Conservation (phyloP, 2,113 vertebrate genomes). For the Canis aureus region DNA sequence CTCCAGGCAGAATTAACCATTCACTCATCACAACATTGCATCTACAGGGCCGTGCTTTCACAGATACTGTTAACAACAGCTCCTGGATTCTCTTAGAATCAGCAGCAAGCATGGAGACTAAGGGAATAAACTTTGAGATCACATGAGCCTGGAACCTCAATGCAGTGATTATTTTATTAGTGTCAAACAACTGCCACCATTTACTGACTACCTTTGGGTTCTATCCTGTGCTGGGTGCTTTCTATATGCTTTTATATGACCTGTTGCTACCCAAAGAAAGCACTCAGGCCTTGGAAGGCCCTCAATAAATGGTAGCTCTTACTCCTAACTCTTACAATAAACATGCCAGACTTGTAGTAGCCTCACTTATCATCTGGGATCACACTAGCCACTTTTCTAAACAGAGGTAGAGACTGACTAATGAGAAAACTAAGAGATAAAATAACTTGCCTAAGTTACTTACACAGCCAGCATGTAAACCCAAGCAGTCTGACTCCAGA, state of each 20-base stretch:
- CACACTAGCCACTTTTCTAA: not conserved
- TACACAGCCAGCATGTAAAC: not conserved
- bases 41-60: not conserved
- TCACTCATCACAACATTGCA: not conserved
- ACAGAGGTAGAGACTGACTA: not conserved
- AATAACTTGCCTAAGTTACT: not conserved
- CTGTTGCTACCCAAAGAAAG: not conserved
- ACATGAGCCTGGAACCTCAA: not conserved
- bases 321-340: conserved; percentile 29
- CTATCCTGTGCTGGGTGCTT: not conserved
- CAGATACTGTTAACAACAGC: not conserved
- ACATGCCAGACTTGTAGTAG: not conserved
- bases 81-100: not conserved
- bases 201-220: not conserved
- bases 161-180: not conserved
- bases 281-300: not conserved
- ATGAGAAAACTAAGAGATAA: conserved; percentile 20
- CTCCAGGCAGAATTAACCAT: not conserved
- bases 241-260: not conserved
- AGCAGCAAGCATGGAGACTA: not conserved
- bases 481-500: not conserved
- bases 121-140: not conserved
- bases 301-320: not conserved
- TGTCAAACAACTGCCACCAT: not conserved
- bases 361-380: not conserved